Base-by-base conservation (phyloP, 2,888 invertebrate genomes). In the Mechanitis messenoides region DNA sequence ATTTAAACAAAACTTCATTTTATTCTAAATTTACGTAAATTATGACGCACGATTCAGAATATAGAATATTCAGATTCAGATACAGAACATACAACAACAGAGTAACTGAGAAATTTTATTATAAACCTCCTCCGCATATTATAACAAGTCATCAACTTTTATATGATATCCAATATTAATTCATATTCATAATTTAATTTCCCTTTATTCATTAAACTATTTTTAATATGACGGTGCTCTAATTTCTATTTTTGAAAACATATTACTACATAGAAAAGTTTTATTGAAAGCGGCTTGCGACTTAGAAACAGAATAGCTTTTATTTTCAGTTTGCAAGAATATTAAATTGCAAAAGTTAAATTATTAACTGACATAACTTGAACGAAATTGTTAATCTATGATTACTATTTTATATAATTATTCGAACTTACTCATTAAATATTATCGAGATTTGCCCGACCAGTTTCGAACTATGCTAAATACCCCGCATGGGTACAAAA, bases 11-110 rank as follows among this genome's bases (percentile, higher is more conserved):
- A 42, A 68, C 70, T 69, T 70, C 72, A 72, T 59, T 73, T 69
- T 65, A 72, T 75, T 72, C 75, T 73, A 74, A 80, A 78, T 79
- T 79, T 80, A 77, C 77, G 73, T 76, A 71, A 71, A 77, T 74
- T 67, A 75, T 84, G 84, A 86, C 85, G 85, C 85, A 84, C 79
- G 73, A 71, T 72, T 73, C 67, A 72, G 78, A 78, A 77, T 74
- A 75, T 72, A 70, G 66, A 74, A 73, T 73, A 75, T 6, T 20
- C 20, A 20, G 20, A 20, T 20, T 20, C 20, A 20, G 1, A 20
- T 20, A 20, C 20, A 20, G 20, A 20, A 20, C 20, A 20, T 20
- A 1, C 20, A 71, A 72, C 72, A 71, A 73, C 76, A 74, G 77
- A 78, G 77, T 77, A 73, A 77, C 75, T 71, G 78, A 73, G 74